A percentile compares a stretch with the other conserved stretches of the same genome.
Evolutionary conservation across 2,113 vertebrate species (phyloP).

Genomic region (Labeo catla): DNA sequence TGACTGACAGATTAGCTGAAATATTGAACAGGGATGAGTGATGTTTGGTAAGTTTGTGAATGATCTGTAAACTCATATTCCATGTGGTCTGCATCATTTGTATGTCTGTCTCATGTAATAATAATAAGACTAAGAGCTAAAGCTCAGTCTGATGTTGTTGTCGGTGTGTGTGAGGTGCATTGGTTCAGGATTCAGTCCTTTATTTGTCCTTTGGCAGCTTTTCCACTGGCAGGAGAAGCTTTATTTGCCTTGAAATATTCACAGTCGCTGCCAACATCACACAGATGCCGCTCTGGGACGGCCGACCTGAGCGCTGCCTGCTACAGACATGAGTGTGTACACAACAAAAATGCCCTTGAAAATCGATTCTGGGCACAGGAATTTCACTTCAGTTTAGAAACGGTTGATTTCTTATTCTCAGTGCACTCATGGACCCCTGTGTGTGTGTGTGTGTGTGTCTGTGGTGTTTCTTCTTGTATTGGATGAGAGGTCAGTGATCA

Average conservation of each 20-base stretch:
- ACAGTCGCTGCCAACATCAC: slow-evolving; percentile 12
- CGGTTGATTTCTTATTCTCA: neutral
- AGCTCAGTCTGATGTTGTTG: neutral
- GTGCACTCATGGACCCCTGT: neutral
- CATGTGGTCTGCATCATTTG: no score
- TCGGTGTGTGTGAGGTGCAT: neutral
- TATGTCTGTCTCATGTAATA: neutral
- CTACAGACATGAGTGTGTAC: neutral
- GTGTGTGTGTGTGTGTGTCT: neutral
- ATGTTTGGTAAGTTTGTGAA: no score
- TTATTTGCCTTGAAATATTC: slow-evolving; percentile 12
- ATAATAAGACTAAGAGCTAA: neutral
- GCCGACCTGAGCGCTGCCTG: neutral
- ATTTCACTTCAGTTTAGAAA: neutral
- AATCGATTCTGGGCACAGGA: neutral
- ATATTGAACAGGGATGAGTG: no score
- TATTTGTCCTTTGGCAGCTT: slow-evolving; percentile 53
- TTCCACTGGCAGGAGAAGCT: slow-evolving; percentile 30
- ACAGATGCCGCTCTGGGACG: neutral
- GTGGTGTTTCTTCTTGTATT: neutral
- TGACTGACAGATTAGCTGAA: no score
- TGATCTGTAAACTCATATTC: no score
- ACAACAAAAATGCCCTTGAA: neutral
- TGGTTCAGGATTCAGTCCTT: slow-evolving; percentile 25
- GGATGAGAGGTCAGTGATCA: neutral